Conservation (phyloP, 2,888 invertebrate genomes). For the Linyphia triangularis region DNA sequence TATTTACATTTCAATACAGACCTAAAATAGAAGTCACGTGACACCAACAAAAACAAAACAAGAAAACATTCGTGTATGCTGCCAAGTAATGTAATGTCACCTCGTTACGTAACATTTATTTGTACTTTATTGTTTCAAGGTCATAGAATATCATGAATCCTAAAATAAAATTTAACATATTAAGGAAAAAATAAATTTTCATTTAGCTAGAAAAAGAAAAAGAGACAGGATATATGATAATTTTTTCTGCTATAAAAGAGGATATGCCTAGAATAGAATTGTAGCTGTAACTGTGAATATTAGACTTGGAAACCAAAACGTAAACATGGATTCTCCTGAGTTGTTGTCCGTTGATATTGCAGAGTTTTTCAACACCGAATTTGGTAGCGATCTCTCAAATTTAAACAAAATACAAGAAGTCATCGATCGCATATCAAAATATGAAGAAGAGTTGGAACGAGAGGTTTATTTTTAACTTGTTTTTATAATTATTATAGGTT, state of each 20-base stretch:
- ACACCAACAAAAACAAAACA: constrained; percentile 49
- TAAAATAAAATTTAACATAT: too few relatives aligned
- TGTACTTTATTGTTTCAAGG: background rate
- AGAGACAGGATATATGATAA: background rate
- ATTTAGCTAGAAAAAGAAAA: too few relatives aligned
- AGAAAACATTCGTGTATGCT: background rate
- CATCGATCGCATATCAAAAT: constrained; percentile 48
- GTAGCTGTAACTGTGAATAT: constrained; percentile 19
- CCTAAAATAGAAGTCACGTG: constrained; percentile 62
- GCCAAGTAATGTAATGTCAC: background rate
- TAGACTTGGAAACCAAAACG: background rate
- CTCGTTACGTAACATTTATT: background rate
- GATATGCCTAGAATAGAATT: background rate
- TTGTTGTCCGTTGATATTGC: constrained; percentile 27
- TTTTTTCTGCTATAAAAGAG: background rate
- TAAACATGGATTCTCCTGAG: constrained; percentile 42
- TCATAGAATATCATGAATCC: too few relatives aligned
- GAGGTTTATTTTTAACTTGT: constrained; percentile 31
- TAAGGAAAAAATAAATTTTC: too few relatives aligned
- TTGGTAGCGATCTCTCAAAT: constrained; percentile 45
- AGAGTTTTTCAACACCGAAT: constrained; percentile 67
- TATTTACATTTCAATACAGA: constrained; percentile 1
- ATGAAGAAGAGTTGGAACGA: constrained; percentile 50
- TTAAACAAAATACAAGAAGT: constrained; percentile 45
- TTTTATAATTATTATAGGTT: too few relatives aligned